These are phyloP conservation scores for Frieseomelitta varia DNA, from an alignment of 1,140 invertebrate species.

Conservation along the genomic window DNA sequence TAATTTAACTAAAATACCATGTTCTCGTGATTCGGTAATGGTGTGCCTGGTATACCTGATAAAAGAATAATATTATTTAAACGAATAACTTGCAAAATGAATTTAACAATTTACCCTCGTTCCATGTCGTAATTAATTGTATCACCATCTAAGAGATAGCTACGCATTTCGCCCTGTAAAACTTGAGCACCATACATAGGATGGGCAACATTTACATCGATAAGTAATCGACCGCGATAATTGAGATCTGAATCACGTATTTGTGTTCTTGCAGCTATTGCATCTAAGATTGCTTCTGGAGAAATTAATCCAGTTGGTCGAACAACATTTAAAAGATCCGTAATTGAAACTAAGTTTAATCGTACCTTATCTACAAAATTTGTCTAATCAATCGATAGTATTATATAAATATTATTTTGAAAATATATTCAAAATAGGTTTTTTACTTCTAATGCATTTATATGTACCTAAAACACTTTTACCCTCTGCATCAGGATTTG, in stretches of 20 bases:
- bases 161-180: slow-evolving; percentile 92
- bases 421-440: not conserved
- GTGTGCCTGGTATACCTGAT: slow-evolving; percentile 94
- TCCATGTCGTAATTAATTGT: slow-evolving; percentile 94
- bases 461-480: slow-evolving; percentile 78
- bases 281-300: slow-evolving; percentile 95
- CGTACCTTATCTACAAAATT: slow-evolving; percentile 85
- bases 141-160: slow-evolving; percentile 94
- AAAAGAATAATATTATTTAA: slow-evolving; percentile 21
- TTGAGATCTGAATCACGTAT: slow-evolving; percentile 89
- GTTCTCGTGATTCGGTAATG: slow-evolving; percentile 91
- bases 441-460: not conserved
- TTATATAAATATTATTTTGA: slow-evolving; percentile 9
- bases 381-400: slow-evolving; percentile 34
- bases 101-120: slow-evolving; percentile 82
- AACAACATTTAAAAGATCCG: slow-evolving; percentile 94
- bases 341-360: slow-evolving; percentile 92
- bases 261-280: slow-evolving; percentile 92
- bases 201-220: slow-evolving; percentile 96
- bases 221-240: slow-evolving; percentile 90
- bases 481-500: slow-evolving; percentile 87
- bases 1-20: slow-evolving; percentile 94
- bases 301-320: slow-evolving; percentile 92
- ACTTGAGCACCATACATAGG: slow-evolving; percentile 90
- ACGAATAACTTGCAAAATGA: slow-evolving; percentile 6